Evolutionary conservation across 2,888 invertebrate genomes (phyloP), one percentile per base, ranked within the genome.

Genomic region (Chrysodeixis includens): DNA sequence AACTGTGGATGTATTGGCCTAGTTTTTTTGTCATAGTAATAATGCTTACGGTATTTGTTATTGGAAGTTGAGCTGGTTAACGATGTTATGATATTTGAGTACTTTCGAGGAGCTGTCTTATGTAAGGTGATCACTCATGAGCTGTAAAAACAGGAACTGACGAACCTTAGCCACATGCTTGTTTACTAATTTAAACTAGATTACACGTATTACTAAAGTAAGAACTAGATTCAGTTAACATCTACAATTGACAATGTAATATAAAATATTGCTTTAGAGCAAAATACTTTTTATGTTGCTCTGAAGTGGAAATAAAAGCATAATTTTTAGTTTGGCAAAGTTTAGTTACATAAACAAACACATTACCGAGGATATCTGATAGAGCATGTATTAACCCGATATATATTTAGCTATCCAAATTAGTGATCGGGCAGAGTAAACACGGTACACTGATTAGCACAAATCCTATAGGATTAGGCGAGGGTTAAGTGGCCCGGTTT

Each of bases 1-100:
- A 73, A 73, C 73, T 51, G 22, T 56, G 26, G 76, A 22, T 52
- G 51, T 44, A 10, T 49, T 62, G 73, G 51, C 73, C 73, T 54
- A 76, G 35, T 58, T 74, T 62, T 58, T 49, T 66, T 59, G 60
- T 56, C 51, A 51, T 30, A 51, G 56, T 20, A 40, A 58, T 62
- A 49, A 61, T 71, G 32, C 58, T 22, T 22, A 76, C 59, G 53
- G 58, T 76, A 40, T 60, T 55, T 58, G 12, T 60, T 74, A 9
- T 49, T 46, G 32, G 20, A 46, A 44, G 58, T 32, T 30, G 30
- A 22, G 6, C 26, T 1, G 10, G 40, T 30, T 53, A 18, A 40
- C 40, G 20, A 26, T 59, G 52, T 52, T 46, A 56, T 32, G 49
- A n/a, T 30, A 18, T 35, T 12, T 40, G 40, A 40, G 40, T 40